Conservation (phyloP, 1,140 invertebrate genomes). For the Anoplolepis gracilipes region DNA sequence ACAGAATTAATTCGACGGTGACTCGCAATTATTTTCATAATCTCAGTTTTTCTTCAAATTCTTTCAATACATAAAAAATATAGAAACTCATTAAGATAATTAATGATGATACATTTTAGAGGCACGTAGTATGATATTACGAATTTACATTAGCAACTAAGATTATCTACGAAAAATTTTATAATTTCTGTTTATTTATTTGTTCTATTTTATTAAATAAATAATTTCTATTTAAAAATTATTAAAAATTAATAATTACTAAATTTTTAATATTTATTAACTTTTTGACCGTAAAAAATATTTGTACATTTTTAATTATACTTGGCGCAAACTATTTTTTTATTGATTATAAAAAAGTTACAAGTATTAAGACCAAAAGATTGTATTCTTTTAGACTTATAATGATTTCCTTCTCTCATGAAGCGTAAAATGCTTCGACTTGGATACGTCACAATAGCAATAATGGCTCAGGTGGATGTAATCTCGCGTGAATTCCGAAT, state of each 20-base stretch:
- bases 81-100: constrained; percentile 31
- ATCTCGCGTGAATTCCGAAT: constrained; percentile 88
- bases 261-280: neutral
- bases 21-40: constrained; percentile 19
- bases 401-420: constrained; percentile 86
- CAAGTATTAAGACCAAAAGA: neutral
- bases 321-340: neutral
- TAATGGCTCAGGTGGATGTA: constrained; percentile 89
- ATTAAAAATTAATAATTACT: neutral
- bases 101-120: neutral
- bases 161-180: neutral
- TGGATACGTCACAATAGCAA: constrained; percentile 87
- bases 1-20: constrained; percentile 19
- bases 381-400: neutral
- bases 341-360: neutral
- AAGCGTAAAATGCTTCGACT: constrained; percentile 87
- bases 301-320: constrained; percentile 21
- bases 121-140: neutral
- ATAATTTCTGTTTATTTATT: neutral
- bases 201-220: too few species aligned
- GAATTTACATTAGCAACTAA: neutral
- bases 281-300: neutral
- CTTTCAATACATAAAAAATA: neutral
- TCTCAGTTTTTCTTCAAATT: constrained; percentile 10
- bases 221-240: too few species aligned